Evolutionary conservation across 1,140 invertebrate genomes (phyloP).

Genomic region (Zophobas morio): DNA sequence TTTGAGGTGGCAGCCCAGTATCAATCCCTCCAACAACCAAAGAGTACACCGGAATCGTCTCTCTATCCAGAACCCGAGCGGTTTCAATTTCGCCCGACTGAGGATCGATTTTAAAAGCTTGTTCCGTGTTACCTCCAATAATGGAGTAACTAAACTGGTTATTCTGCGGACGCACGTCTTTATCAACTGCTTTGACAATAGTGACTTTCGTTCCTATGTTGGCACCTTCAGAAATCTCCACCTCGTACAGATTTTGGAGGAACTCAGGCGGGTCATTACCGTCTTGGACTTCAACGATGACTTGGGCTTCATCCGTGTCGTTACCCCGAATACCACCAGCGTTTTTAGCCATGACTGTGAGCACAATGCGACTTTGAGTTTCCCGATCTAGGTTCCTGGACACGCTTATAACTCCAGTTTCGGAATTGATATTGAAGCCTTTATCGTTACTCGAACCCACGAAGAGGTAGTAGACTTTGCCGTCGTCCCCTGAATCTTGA

Average conservation of each 20-base stretch:
- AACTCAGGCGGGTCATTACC: slow-evolving; percentile 97
- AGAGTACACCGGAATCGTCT: slow-evolving; percentile 82
- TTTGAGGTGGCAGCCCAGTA: slow-evolving; percentile 88
- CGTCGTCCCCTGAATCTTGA: slow-evolving; percentile 92
- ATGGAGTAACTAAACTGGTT: slow-evolving; percentile 95
- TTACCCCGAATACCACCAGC: slow-evolving; percentile 92
- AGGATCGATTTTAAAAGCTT: slow-evolving; percentile 92
- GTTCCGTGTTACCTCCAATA: slow-evolving; percentile 85
- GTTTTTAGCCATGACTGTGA: slow-evolving; percentile 96
- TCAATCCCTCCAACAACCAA: slow-evolving; percentile 93
- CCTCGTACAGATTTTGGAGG: slow-evolving; percentile 81
- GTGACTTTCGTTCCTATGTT: slow-evolving; percentile 80
- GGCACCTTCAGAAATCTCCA: slow-evolving; percentile 84
- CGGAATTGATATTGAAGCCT: slow-evolving; percentile 90
- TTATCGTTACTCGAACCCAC: slow-evolving; percentile 94
- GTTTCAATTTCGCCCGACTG: slow-evolving; percentile 88
- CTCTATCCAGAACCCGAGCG: slow-evolving; percentile 83
- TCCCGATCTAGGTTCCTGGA: slow-evolving; percentile 89
- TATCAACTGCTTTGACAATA: slow-evolving; percentile 89
- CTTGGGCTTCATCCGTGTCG: slow-evolving; percentile 95
- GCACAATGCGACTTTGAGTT: slow-evolving; percentile 89
- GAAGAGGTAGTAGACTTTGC: slow-evolving; percentile 91
- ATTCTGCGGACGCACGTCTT: slow-evolving; percentile 91
- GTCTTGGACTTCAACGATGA: slow-evolving; percentile 94
- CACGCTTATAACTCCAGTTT: slow-evolving; percentile 88